Percentiles rank a stretch among this genome's conserved stretches.
Conservation (phyloP, 2,888 invertebrate species). For the Lepeophtheirus nordmannii region DNA sequence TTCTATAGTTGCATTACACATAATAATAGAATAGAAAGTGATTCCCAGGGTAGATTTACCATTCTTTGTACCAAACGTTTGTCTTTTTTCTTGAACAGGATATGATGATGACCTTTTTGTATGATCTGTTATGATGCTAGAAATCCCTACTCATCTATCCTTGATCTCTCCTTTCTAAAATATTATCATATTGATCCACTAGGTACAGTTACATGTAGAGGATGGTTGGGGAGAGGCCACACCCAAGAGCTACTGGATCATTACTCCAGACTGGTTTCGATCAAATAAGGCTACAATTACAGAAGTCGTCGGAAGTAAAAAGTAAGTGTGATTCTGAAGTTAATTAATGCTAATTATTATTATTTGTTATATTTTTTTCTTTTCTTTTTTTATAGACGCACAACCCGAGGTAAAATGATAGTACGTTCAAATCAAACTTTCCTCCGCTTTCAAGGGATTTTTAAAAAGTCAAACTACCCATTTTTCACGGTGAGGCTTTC, state of each 20-base stretch:
- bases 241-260: background rate
- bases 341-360: background rate
- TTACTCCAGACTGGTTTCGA: conserved; percentile 3
- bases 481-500: background rate
- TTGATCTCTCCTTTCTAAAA: too few species aligned
- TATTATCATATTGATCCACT: background rate
- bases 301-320: background rate
- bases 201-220: background rate
- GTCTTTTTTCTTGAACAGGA: too few species aligned
- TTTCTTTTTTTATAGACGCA: background rate
- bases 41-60: too few species aligned
- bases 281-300: background rate
- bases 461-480: background rate
- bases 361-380: background rate
- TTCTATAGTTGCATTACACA: too few species aligned
- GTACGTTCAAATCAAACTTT: conserved; percentile 4
- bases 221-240: background rate
- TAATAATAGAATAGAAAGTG: too few species aligned
- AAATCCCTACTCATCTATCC: too few species aligned
- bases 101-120: too few species aligned
- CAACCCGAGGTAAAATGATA: conserved; percentile 1
- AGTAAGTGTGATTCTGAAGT: background rate
- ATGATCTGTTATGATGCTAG: too few species aligned
- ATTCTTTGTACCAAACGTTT: too few species aligned
- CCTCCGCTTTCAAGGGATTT: conserved; percentile 7